These are phyloP conservation scores for Prionace glauca DNA, from an alignment of 2,797 vertebrate genomes.

Conservation along the genomic window DNA sequence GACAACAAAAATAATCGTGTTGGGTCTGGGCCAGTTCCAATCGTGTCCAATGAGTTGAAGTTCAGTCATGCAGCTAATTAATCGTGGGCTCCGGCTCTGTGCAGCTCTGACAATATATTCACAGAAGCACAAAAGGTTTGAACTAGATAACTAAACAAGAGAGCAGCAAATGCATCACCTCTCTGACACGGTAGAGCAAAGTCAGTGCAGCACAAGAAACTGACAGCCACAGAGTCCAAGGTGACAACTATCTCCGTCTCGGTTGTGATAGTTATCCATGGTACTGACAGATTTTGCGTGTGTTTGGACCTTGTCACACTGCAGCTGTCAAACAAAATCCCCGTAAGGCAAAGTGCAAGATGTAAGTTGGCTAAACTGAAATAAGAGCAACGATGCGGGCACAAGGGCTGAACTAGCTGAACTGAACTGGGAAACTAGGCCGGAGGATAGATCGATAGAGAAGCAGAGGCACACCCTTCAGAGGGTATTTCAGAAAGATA, in stretches of 20 bases:
- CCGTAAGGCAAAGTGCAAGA: background rate
- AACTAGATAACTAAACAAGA: background rate
- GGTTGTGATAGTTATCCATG: background rate
- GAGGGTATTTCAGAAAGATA: too few species aligned
- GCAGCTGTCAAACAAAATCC: background rate
- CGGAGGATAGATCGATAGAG: too few species aligned
- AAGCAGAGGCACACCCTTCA: too few species aligned
- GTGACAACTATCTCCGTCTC: background rate
- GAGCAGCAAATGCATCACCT: background rate
- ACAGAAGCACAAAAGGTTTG: background rate
- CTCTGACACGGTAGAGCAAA: background rate
- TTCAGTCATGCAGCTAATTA: background rate
- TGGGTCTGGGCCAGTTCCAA: background rate
- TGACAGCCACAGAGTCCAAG: background rate
- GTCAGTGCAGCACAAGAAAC: background rate
- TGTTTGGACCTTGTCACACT: background rate
- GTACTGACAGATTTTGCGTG: background rate
- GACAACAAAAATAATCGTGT: background rate
- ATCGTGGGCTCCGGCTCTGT: background rate
- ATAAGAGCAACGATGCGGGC: too few species aligned
- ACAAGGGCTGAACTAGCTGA: too few species aligned
- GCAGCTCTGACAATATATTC: background rate
- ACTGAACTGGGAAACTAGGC: background rate
- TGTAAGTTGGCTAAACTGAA: too few species aligned
- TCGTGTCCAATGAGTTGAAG: background rate